Base-by-base conservation (phyloP, 1,140 invertebrate species). In the Drosophila ironensis region DNA sequence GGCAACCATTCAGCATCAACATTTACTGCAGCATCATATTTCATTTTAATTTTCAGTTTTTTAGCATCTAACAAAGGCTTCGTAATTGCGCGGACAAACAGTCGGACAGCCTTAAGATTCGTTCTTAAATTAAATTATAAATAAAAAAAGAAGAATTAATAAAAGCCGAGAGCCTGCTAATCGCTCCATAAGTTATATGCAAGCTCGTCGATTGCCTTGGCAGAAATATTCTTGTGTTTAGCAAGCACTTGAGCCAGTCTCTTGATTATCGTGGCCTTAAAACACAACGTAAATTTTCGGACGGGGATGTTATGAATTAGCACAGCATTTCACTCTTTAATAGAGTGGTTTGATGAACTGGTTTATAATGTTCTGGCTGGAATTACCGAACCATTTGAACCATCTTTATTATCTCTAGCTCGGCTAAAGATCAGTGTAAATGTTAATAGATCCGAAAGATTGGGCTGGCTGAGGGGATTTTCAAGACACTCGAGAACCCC, bases 171-270 rank as follows among this genome's bases (percentile, higher is more conserved):
- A 47, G 44, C 4, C 19, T 38, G 64, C 66, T 70, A 70, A 70
- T 70, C 66, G 51, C 41, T 68, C 56, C 67, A 76, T 72, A 57
- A 81, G 52, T 71, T 57, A 30, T 46, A 59, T 45, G 51, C 69
- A 72, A 51, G 30, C 19, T 56, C 50, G 69, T 71, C 6, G 78
- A 61, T 66, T 57, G 61, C 78, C 78, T 82, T 82, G 80, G 54
- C 46, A 71, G 57, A 52, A 74, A 64, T 72, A 72, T 54, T 74
- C 68, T 51, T 63, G 38, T 50, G 48, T 45, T 50, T 64, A 46
- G 27, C 19, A 17, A 53, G 44, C 44, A 54, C 45, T 63, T 27
- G 41, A 47, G 22, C 56, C 25, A 37, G 44, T 63, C 56, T 48
- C 63, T 48, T 48, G 24, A 63, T 61, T 60, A 38, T 11, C 9